Base-by-base conservation (phyloP, 2,888 invertebrate genomes). In the Elegia similella region DNA sequence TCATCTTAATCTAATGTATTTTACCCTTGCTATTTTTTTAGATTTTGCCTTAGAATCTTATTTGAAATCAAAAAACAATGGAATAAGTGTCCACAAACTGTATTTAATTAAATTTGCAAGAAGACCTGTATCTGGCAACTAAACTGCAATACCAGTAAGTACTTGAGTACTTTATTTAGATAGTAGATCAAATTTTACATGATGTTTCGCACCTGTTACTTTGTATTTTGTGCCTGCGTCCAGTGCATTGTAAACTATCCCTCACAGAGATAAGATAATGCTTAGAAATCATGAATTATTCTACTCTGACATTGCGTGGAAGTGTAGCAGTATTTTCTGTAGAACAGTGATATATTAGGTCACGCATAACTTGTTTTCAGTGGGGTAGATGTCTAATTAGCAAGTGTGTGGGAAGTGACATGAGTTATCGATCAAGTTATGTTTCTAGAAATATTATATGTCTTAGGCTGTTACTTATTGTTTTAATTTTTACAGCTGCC, bases 231-330 rank as follows among this genome's bases (percentile, higher is more conserved):
- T 13, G 69, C 72, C 76, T 76, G 67, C 74, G 76, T 72, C 73
- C 68, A 70, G 72, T 70, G 75, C 67, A 76, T 71, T 76, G 75
- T 77, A 76, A 78, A 82, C 82, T 79, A 84, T 84, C 78, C 75
- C 75, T 84, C 83, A 83, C 73, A 64, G 69, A 69, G 84, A 85
- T 85, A 82, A 84, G 82, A 79, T 82, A 78, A 73, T 78, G 74
- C 73, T 72, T 70, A 72, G 75, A 73, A 76, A 75, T 80, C 76
- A 78, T 83, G 84, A 81, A 80, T 83, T 80, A 80, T 78, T 75
- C 78, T 61, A 63, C 68, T 66, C 61, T 59, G 65, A 60, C 63
- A 66, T 63, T 66, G 66, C 65, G 57, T 55, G 65, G 75, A 72
- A 77, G 73, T 77, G 75, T 72, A 78, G 78, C 76, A 83, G 81